A percentile compares a stretch with the other conserved stretches of the same genome.
Conservation (phyloP, 1,140 invertebrate genomes). For the Phortica variegata region DNA sequence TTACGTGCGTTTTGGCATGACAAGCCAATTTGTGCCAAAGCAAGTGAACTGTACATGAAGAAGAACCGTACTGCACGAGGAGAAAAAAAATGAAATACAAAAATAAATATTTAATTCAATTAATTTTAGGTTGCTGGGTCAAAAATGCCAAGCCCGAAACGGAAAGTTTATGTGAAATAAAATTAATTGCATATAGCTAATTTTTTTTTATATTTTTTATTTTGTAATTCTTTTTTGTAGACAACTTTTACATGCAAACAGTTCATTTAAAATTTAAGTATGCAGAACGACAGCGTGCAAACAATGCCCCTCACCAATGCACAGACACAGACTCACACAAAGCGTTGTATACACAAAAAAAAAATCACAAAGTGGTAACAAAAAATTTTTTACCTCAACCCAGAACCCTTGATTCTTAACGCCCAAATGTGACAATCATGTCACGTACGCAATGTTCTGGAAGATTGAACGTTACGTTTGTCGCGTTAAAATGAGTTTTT, state of each 20-base stretch:
- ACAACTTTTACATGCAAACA: no score
- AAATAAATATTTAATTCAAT: slow-evolving; percentile 45
- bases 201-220: no score
- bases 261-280: no score
- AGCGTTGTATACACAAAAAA: no score
- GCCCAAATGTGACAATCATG: slow-evolving; percentile 49
- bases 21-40: no score
- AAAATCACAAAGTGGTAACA: no score
- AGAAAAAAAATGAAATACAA: slow-evolving; percentile 21
- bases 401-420: no score
- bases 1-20: slow-evolving; percentile 20
- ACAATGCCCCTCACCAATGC: no score
- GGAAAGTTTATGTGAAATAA: slow-evolving; percentile 18
- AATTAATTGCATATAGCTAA: background rate
- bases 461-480: slow-evolving; percentile 56
- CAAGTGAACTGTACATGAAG: background rate
- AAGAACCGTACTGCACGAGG: slow-evolving; percentile 20
- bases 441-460: slow-evolving; percentile 55
- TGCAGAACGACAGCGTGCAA: no score
- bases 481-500: slow-evolving; percentile 55
- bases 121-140: slow-evolving; percentile 48
- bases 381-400: no score
- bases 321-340: no score
- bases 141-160: slow-evolving; percentile 20
- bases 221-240: no score